Evolutionary conservation across 2,888 invertebrate genomes (phyloP).

Genomic region (Polydrusus cervinus): DNA sequence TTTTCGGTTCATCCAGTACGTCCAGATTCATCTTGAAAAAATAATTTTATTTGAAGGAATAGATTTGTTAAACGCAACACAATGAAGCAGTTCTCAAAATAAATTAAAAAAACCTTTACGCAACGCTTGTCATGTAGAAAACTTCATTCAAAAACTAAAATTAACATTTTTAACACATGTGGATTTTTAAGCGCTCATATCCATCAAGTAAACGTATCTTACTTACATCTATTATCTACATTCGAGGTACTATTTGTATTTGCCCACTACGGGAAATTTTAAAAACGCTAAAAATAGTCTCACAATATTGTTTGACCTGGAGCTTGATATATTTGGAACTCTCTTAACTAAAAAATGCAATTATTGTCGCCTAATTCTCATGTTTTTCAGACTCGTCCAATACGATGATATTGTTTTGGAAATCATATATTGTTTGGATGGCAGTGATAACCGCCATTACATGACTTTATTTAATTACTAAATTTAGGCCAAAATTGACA

Average conservation of each 20-base stretch:
- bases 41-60: slow-evolving; percentile 14
- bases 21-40: slow-evolving; percentile 54
- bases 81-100: not conserved
- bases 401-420: too few relatives aligned
- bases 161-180: not conserved
- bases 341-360: too few relatives aligned
- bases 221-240: not conserved
- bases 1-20: slow-evolving; percentile 44
- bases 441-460: too few relatives aligned
- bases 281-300: slow-evolving; percentile 2
- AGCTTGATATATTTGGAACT: too few relatives aligned
- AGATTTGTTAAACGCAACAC: not conserved
- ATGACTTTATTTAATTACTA: too few relatives aligned
- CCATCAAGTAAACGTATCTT: not conserved
- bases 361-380: too few relatives aligned
- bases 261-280: slow-evolving; percentile 20
- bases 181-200: not conserved
- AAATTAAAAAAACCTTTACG: not conserved
- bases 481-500: too few relatives aligned
- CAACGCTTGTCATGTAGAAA: too few relatives aligned
- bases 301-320: not conserved
- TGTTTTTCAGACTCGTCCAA: too few relatives aligned
- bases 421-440: too few relatives aligned
- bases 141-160: not conserved
- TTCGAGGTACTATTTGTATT: not conserved